Percentiles rank a stretch among this genome's conserved stretches.
These are phyloP conservation scores for Strix aluco DNA, from an alignment of 2,113 vertebrate genomes.

Conservation along the genomic window DNA sequence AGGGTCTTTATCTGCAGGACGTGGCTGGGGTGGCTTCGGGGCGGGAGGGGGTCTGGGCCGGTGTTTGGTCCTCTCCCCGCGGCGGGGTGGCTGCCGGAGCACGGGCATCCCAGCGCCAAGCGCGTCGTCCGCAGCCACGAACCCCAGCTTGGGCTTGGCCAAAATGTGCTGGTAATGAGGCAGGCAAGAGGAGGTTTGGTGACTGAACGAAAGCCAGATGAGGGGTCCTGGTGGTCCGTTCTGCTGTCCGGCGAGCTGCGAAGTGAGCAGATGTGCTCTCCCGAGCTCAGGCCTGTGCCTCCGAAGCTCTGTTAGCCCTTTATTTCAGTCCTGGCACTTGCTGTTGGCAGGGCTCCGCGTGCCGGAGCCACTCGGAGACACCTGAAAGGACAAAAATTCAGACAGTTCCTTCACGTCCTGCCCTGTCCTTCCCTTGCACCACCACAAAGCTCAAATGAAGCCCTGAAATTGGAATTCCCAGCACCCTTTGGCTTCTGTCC, in stretches of 20 bases:
- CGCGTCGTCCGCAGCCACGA: neutral
- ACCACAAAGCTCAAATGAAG: neutral
- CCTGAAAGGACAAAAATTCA: neutral
- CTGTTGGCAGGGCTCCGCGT: slow-evolving; percentile 46
- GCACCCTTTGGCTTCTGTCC: neutral
- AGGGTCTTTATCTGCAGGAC: neutral
- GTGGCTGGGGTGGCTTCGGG: neutral
- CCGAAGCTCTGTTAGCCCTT: slow-evolving; percentile 27
- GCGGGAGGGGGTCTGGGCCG: neutral
- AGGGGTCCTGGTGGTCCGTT: neutral
- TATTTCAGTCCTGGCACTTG: slow-evolving; percentile 34
- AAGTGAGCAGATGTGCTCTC: neutral
- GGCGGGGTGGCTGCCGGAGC: neutral
- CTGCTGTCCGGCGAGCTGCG: neutral
- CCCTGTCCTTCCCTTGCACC: neutral
- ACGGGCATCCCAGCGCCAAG: neutral
- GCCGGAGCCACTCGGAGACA: slow-evolving; percentile 13
- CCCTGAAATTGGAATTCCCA: neutral
- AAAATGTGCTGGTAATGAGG: neutral
- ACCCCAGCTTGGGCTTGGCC: neutral
- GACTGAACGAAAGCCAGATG: neutral
- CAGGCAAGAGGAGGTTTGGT: neutral
- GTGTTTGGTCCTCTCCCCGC: neutral
- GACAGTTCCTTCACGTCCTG: neutral
- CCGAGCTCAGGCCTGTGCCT: neutral